Evolutionary conservation across 2,888 invertebrate species (phyloP).

Genomic region (Himalopsyche tibetana): DNA sequence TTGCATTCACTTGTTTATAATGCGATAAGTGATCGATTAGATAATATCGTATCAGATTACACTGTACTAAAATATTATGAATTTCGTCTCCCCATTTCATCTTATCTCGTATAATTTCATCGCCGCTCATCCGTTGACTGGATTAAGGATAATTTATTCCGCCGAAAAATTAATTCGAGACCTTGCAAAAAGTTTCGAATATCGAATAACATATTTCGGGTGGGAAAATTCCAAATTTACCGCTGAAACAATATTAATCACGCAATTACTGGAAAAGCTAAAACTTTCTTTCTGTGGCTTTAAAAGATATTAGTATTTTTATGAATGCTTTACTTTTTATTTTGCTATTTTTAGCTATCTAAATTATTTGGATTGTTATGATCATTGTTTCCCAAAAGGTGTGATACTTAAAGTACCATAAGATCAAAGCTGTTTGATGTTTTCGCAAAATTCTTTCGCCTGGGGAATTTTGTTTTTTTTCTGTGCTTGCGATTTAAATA

Average conservation of each 20-base stretch:
- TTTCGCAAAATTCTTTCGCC: too few relatives aligned
- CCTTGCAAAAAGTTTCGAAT: background rate
- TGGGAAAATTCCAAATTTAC: slow-evolving; percentile 2
- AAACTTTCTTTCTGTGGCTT: too few relatives aligned
- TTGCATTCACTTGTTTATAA: too few relatives aligned
- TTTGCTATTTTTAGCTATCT: too few relatives aligned
- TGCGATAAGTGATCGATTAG: background rate
- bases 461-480: too few relatives aligned
- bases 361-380: too few relatives aligned
- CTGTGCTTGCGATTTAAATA: too few relatives aligned
- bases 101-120: background rate
- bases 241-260: background rate
- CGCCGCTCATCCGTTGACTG: background rate
- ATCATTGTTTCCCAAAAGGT: too few relatives aligned
- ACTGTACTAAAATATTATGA: background rate
- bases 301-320: too few relatives aligned
- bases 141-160: slow-evolving; percentile 18
- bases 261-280: background rate
- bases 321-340: too few relatives aligned
- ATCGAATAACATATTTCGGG: background rate
- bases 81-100: background rate
- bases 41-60: background rate
- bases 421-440: too few relatives aligned
- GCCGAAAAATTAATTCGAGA: slow-evolving; percentile 7
- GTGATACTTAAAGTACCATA: too few relatives aligned